These are phyloP conservation scores for Hydropsyche tenuis DNA, from an alignment of 1,140 invertebrate genomes.

Conservation along the genomic window DNA sequence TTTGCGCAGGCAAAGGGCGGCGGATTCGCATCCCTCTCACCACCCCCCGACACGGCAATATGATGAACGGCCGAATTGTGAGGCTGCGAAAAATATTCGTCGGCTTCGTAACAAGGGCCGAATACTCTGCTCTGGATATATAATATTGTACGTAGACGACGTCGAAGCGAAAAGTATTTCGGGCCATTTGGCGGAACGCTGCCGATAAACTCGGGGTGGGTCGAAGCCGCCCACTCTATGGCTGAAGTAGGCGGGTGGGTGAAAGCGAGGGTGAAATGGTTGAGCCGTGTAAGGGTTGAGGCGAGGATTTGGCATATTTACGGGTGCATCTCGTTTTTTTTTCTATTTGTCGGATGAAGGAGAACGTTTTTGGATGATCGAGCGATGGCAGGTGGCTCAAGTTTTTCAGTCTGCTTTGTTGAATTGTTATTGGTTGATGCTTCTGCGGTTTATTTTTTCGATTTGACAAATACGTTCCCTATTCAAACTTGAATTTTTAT, in stretches of 20 bases:
- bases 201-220: constrained; percentile 44
- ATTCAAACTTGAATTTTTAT: no score
- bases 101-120: constrained; percentile 37
- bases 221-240: constrained; percentile 38
- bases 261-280: constrained; percentile 31
- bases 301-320: constrained; percentile 35
- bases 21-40: neutral
- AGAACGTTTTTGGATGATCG: no score
- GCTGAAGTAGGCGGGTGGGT: constrained; percentile 8
- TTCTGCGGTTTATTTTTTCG: no score
- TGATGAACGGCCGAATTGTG: constrained; percentile 46
- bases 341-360: no score
- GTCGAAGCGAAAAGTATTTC: constrained; percentile 49
- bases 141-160: neutral
- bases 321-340: constrained; percentile 48
- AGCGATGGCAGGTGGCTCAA: no score
- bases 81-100: constrained; percentile 45
- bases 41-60: constrained; percentile 10
- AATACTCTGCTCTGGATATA: no score
- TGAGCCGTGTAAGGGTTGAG: no score
- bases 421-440: no score
- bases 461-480: no score
- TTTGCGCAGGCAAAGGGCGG: neutral
- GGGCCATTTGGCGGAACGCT: constrained; percentile 43
- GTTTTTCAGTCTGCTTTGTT: no score